phyloP scores from a whole-genome alignment of 2,888 invertebrate genomes.

The Euspilapteryx auroguttella region DNA sequence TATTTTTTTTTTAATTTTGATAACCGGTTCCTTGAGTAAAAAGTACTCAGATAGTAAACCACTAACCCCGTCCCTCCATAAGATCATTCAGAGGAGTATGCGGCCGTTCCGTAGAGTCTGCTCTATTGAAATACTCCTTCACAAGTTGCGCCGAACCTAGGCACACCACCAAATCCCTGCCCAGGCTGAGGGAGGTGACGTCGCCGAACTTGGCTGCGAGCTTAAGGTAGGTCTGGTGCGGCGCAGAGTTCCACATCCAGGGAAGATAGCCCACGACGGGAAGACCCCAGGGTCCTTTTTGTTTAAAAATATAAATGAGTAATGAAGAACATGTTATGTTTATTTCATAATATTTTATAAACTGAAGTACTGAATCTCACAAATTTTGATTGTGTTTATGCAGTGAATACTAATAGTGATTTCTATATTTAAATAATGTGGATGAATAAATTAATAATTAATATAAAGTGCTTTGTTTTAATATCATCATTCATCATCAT shows the following conservation, averaged over 20 bases:
- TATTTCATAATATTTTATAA: too few species aligned
- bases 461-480: too few species aligned
- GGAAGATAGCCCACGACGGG: constrained; percentile 77
- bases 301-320: constrained; percentile 16
- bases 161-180: constrained; percentile 75
- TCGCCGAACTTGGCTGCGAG: constrained; percentile 76
- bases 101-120: constrained; percentile 80
- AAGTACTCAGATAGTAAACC: background rate
- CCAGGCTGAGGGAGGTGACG: constrained; percentile 73
- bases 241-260: constrained; percentile 71
- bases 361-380: too few species aligned
- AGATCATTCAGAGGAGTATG: constrained; percentile 77
- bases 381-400: too few species aligned
- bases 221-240: constrained; percentile 70
- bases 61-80: constrained; percentile 79
- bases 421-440: too few species aligned
- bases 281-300: constrained; percentile 83
- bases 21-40: background rate
- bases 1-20: background rate
- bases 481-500: too few species aligned
- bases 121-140: constrained; percentile 74
- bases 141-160: constrained; percentile 77
- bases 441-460: too few species aligned
- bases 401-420: too few species aligned
- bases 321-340: too few species aligned